Evolutionary conservation across 2,797 vertebrate species (phyloP), one percentile per base, ranked within the genome.

Genomic region (Artibeus lituratus): DNA sequence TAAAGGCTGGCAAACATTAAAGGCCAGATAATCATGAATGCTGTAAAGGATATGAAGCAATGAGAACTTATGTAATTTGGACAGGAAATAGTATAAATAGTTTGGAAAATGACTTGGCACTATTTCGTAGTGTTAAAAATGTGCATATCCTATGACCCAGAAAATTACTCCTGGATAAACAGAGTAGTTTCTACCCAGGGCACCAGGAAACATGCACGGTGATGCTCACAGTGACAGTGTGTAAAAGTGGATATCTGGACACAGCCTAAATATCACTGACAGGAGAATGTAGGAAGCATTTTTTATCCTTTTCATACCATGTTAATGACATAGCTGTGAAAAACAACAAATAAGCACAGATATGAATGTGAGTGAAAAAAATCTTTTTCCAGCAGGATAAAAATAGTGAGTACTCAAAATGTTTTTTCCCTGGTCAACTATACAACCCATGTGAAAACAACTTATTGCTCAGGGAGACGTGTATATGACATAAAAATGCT

Each of bases 31-130:
- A 49, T 76, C 76, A 62, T 59, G 55, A 92, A 95, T 39, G 47
- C 42, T 93, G 57, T 90, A 91, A 93, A 88, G 82, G 37, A 87
- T 49, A 73, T 82, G 80, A 88, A 86, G 39, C 57, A 95, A 77
- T 65, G 73, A 59, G 18, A 84, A 42, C 10, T 53, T 49, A 53
- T 49, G 44, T 76, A 90, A 49, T 72, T 93, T 72, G 53, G 47
- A 73, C 72, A 93, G 87, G 44, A 87, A 92, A 83, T 93, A 37
- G 21, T 55, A 53, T 90, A 74, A 78, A 87, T 91, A 76, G 39
- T 59, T 97, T 89, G 73, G n/a, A 67, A 97, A 94, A 84, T 85
- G 44, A 87, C 67, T 96, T 89, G 74, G 53, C 35, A 78, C 57
- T 77, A 14, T 65, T 95, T 92, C 51, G 37, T 78, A 70, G 65